Evolutionary conservation across 2,888 invertebrate species (phyloP).

Genomic region (Stenodema calcarata): DNA sequence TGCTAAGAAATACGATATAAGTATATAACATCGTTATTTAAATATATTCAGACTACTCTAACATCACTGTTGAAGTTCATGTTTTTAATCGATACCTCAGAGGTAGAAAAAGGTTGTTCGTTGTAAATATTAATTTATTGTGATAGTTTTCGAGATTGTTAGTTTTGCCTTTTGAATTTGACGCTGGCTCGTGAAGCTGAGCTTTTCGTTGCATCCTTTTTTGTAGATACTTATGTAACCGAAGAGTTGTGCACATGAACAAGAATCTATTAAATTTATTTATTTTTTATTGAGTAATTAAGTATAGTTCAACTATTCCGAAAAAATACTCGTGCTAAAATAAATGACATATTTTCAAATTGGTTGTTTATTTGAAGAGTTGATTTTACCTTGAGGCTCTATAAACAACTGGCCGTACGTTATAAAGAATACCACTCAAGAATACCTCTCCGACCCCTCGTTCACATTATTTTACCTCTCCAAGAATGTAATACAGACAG

Average conservation of each 20-base stretch:
- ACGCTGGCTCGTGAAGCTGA: background rate
- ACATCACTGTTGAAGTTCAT: background rate
- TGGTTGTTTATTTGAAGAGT: background rate
- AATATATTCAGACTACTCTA: background rate
- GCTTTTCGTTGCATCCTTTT: background rate
- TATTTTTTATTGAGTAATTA: background rate
- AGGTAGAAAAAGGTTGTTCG: background rate
- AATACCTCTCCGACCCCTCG: too few relatives aligned
- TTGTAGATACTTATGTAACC: background rate
- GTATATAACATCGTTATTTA: background rate
- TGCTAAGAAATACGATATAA: background rate
- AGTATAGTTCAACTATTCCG: background rate
- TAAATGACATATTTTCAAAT: background rate
- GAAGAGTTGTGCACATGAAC: background rate
- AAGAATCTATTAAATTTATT: background rate
- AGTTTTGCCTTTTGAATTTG: background rate
- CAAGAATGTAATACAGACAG: too few relatives aligned
- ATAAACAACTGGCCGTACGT: too few relatives aligned
- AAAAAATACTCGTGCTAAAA: background rate
- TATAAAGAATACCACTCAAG: too few relatives aligned
- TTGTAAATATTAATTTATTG: constrained; percentile 1
- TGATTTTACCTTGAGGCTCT: too few relatives aligned
- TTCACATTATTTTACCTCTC: too few relatives aligned
- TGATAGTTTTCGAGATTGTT: background rate
- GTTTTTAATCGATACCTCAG: background rate